Base-by-base conservation (phyloP, 2,797 vertebrate genomes). In the Poeciliopsis gracilis region DNA sequence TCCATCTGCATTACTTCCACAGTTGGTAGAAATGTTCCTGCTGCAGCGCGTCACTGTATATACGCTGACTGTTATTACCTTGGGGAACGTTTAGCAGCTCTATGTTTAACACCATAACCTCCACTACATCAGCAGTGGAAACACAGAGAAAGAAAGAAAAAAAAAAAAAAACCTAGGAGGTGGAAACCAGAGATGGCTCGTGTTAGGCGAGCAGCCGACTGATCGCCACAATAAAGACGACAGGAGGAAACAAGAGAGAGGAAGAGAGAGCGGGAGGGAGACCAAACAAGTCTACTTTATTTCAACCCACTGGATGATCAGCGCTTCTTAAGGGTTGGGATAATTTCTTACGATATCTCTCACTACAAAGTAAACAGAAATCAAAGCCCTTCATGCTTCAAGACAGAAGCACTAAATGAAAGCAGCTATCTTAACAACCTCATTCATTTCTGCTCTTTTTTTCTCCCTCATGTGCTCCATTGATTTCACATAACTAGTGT, bases 81-180 rank as follows among this genome's bases (percentile, higher is more conserved):
- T 81, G 82, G 94, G 95, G 95, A 96, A 85, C 93, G 86, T 95
- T 95, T 95, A 95, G 93, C 93, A 92, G 91, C 93, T 93, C 90
- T 82, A 83, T 94, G 94, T 95, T 96, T 95, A 95, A 96, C 94
- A 95, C 93, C 92, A 89, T 92, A 94, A 93, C 94, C 94, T 93
- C 87, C 81, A 86, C 92, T 93, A 91, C 90, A 91, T 90, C 92
- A 90, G 92, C 89, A 81, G 87, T 89, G 72, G 89, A 91, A 90
- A 88, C 81, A 76, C 83, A 87, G 83, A 72, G 87, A 87, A 89
- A 89, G 90, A 66, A 38, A 46, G 20, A 25, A 53, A 53, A 57
- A 28, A 28, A 85, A 89, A 91, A 43, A n/a, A 46, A 69, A 67
- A 93, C 84, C 91, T 87, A 71, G 87, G 86, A 94, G 91, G 91